Conservation (phyloP, 2,797 vertebrate genomes). For the Hyperoplus immaculatus region DNA sequence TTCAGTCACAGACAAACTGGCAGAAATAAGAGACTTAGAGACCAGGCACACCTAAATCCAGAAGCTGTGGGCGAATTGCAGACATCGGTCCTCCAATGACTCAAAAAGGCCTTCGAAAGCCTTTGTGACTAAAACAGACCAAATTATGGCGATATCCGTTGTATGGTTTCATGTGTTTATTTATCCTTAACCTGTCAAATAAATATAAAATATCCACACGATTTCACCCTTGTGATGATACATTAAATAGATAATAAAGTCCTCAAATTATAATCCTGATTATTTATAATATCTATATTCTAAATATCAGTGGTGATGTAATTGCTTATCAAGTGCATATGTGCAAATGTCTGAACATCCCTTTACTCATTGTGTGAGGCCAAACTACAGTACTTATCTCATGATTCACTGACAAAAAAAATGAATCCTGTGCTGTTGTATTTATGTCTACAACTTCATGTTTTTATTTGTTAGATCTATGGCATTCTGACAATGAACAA, state of each 20-base stretch:
- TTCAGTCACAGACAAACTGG: slow-evolving; percentile 53
- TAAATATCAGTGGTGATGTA: slow-evolving; percentile 4
- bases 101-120: slow-evolving; percentile 32
- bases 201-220: background rate
- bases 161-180: background rate
- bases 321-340: slow-evolving; percentile 14
- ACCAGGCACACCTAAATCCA: slow-evolving; percentile 39
- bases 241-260: background rate
- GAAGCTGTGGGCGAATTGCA: slow-evolving; percentile 41
- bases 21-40: slow-evolving; percentile 55
- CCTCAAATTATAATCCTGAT: background rate
- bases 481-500: slow-evolving; percentile 91
- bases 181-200: slow-evolving; percentile 3
- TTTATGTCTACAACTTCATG: slow-evolving; percentile 83
- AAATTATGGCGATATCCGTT: background rate
- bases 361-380: slow-evolving; percentile 36
- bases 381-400: slow-evolving; percentile 36
- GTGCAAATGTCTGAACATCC: slow-evolving; percentile 14
- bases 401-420: slow-evolving; percentile 41
- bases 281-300: background rate
- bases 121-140: slow-evolving; percentile 20
- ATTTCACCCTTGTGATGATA: background rate
- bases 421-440: slow-evolving; percentile 65
- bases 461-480: slow-evolving; percentile 91
- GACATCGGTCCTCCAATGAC: slow-evolving; percentile 41